Base-by-base conservation (phyloP, 2,113 vertebrate genomes). In the Eolophus roseicapilla region DNA sequence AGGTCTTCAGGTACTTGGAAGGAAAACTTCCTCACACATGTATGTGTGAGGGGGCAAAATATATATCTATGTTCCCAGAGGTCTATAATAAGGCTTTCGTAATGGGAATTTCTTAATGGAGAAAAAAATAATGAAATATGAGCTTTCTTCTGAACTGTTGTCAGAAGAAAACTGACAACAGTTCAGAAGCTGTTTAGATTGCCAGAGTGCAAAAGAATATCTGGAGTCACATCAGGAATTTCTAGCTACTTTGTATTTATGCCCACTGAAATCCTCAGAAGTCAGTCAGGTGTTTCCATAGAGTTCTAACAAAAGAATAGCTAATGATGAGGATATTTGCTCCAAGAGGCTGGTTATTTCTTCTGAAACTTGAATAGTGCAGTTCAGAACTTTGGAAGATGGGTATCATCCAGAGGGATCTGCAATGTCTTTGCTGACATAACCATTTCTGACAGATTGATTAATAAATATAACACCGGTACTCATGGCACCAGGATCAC, bases 391-490 rank as follows among this genome's bases (percentile, higher is more conserved):
- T 76, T 88, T 10, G 62, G 23, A 82, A 82, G 62, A 65, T 52
- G 20, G 9, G 29, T 64, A 52, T 86, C 13, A 47, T 86, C 73
- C n/a, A n/a, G 62, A 49, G n/a, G 37, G 84, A 75, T 44, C 80
- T 76, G 31, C 49, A 21, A 29, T 88, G 35, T 52, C 83, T 94
- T 67, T 84, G 88, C 62, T 82, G 80, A 78, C 57, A 94, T 82
- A 95, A 86, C 28, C 11, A 29, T 69, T 96, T 92, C 91, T 92
- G 83, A 91, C 86, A 89, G 86, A 64, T 1, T 85, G 92, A 82
- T 88, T 90, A 92, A 92, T 92, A 96, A 93, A 91, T 91, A 57
- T 46, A 90, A 84, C 43, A 65, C 8, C 43, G 31, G 39, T 55
- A 64, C 74, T 92, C 50, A 31, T 10, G 31, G 73, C 73, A 92